Percentiles rank a stretch among this genome's conserved stretches.
Conservation (phyloP, 2,113 vertebrate genomes). For the Scortum barcoo region DNA sequence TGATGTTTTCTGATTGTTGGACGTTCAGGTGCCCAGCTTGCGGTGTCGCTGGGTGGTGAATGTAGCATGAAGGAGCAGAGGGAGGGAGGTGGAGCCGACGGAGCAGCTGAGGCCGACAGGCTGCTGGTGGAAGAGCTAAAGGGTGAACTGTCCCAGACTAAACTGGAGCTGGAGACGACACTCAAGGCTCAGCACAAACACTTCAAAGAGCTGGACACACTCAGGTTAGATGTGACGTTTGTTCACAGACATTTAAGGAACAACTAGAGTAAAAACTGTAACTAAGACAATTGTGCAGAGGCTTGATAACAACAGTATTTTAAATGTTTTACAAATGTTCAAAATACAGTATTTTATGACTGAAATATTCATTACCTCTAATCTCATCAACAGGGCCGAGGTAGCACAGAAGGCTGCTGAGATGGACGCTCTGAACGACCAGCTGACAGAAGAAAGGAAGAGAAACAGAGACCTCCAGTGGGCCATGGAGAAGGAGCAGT, state of each 20-base stretch:
- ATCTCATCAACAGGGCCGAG: conserved; percentile 84
- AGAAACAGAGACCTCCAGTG: conserved; percentile 91
- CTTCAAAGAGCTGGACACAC: conserved; percentile 91
- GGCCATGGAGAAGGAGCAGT: conserved; percentile 91
- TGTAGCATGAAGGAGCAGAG: conserved; percentile 39
- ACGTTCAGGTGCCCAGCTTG: conserved; percentile 43
- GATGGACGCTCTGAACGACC: conserved; percentile 87
- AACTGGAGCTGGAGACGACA: conserved; percentile 91
- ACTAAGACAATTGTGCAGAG: not conserved
- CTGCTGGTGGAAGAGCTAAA: conserved; percentile 87
- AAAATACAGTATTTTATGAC: too few relatives aligned
- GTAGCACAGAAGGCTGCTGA: conserved; percentile 90
- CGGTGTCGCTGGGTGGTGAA: conserved; percentile 23
- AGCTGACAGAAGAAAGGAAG: conserved; percentile 89
- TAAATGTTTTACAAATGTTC: too few relatives aligned
- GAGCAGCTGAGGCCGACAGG: conserved; percentile 81
- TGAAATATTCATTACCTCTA: not conserved
- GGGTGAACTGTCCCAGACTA: conserved; percentile 91
- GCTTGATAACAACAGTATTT: not conserved
- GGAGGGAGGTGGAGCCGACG: conserved; percentile 52
- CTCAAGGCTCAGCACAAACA: conserved; percentile 93
- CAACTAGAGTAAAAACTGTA: not conserved
- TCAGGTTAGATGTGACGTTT: conserved; percentile 84
- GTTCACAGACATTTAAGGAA: not conserved
- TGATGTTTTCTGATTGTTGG: not conserved